Evolutionary conservation across 2,797 vertebrate species (phyloP), one percentile per base, ranked within the genome.

Genomic region (Ataeniobius toweri): DNA sequence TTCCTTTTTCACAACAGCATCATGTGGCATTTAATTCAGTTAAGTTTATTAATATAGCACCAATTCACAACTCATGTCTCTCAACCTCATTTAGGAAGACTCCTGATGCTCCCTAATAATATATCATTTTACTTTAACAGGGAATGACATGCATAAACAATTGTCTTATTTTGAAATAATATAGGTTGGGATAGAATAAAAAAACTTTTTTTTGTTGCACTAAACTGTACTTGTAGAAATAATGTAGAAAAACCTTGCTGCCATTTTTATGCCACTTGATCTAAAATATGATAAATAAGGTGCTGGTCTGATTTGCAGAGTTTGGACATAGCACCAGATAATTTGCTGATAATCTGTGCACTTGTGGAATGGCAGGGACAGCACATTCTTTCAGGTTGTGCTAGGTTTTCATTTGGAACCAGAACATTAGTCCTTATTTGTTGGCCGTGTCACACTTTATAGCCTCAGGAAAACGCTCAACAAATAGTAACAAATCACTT

Each of bases 401-500:
- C 90, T 92, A 89, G 89, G 89, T 91, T 91, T 91, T 91, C 89
- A 92, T 92, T 91, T 88, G 79, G 83, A 90, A 87, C 74, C 41
- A 59, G 85, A 83, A 74, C 91, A 95, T 94, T 93, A 90, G 91
- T 93, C 91, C 88, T 94, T 93, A 90, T 94, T 94, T 93, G 93
- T 90, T 88, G 88, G 85, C 61, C 22, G 87, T 92, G 89, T 90
- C 92, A 86, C 86, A 89, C 91, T 93, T 93, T 93, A 93, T 89
- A 86, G 91, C 90, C 91, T 89, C 58, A 84, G 89, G 89, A 92
- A 90, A 85, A 86, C 61, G 80, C 84, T 93, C 88, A 86, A 91
- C 94, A 91, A 93, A 94, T 91, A 89, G 87, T 85, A 93, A 92
- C 93, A 93, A 93, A 95, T 95, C 91, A 93, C 91, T 93, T 89